Conservation (phyloP, 2,113 vertebrate genomes). For the Danionella cerebrum region DNA sequence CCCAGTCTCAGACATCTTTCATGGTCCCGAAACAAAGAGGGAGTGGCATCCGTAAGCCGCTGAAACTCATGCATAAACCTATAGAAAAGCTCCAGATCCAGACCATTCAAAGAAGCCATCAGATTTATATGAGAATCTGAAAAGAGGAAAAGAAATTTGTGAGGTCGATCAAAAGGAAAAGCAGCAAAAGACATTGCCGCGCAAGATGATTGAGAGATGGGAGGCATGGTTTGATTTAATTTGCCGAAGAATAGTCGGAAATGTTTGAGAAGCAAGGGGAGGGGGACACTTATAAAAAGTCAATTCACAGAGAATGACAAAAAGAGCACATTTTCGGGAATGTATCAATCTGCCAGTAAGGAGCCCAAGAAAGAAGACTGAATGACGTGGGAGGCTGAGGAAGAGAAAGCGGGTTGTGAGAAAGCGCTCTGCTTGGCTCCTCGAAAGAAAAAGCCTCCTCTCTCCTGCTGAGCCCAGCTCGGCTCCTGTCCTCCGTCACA, state of each 20-base stretch:
- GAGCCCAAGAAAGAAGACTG: constrained; percentile 30
- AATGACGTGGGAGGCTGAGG: constrained; percentile 33
- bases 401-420: constrained; percentile 60
- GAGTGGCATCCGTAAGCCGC: constrained; percentile 58
- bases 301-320: constrained; percentile 46
- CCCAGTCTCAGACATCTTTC: constrained; percentile 55
- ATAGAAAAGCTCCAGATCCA: constrained; percentile 66
- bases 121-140: constrained; percentile 59
- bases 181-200: constrained; percentile 57
- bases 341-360: constrained; percentile 60
- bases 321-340: constrained; percentile 60
- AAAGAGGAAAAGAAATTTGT: constrained; percentile 60
- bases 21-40: constrained; percentile 63
- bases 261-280: constrained; percentile 35
- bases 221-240: constrained; percentile 51
- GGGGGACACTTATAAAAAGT: constrained; percentile 49
- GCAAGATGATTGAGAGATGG: constrained; percentile 64
- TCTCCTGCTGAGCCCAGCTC: constrained; percentile 62
- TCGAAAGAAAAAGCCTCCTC: constrained; percentile 63
- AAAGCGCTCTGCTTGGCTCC: constrained; percentile 62
- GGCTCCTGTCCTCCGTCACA: constrained; percentile 63
- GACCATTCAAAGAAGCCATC: constrained; percentile 57
- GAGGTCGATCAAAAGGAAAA: constrained; percentile 41
- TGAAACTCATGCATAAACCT: constrained; percentile 51
- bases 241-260: constrained; percentile 50